Evolutionary conservation across 53 echinoderm and acorn worm genomes (phyloP).

Genomic region (Actinopyga echinites): DNA sequence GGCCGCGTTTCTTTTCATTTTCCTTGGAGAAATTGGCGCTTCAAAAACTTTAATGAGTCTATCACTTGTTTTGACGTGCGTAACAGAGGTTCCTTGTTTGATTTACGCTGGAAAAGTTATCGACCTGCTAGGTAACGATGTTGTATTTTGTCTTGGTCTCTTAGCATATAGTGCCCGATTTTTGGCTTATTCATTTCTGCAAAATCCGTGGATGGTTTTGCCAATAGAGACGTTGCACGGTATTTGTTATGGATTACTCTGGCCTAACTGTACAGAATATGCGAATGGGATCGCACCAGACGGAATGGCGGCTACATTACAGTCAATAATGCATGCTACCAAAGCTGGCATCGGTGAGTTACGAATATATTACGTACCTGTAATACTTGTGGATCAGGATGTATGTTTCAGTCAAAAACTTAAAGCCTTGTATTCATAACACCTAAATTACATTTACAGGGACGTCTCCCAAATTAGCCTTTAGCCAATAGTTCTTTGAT

Average conservation of each 20-base stretch:
- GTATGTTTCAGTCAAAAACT: no score
- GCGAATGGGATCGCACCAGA: slow-evolving; percentile 50
- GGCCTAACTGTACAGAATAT: slow-evolving; percentile 48
- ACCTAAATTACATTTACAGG: no score
- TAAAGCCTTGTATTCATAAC: no score
- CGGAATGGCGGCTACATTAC: slow-evolving; percentile 53
- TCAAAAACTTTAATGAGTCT: slow-evolving; percentile 51
- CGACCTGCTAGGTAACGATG: slow-evolving; percentile 19
- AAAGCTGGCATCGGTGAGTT: slow-evolving; percentile 52
- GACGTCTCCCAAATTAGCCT: no score
- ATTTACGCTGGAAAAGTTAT: slow-evolving; percentile 21
- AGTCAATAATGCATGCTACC: slow-evolving; percentile 39
- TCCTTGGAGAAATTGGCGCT: slow-evolving; percentile 42
- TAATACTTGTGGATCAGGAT: no score
- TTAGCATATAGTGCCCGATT: slow-evolving; percentile 37
- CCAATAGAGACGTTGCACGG: slow-evolving; percentile 53
- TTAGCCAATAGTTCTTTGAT: no score
- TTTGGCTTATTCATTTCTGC: slow-evolving; percentile 31
- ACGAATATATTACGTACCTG: background rate
- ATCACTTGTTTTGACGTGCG: slow-evolving; percentile 29
- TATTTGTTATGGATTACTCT: slow-evolving; percentile 41
- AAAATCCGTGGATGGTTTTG: slow-evolving; percentile 42
- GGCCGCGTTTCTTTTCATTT: slow-evolving; percentile 48
- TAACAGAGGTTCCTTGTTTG: slow-evolving; percentile 34
- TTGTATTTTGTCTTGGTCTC: slow-evolving; percentile 41